Conservation (phyloP, 2,797 vertebrate genomes). For the Myiotriccus ornatus region DNA sequence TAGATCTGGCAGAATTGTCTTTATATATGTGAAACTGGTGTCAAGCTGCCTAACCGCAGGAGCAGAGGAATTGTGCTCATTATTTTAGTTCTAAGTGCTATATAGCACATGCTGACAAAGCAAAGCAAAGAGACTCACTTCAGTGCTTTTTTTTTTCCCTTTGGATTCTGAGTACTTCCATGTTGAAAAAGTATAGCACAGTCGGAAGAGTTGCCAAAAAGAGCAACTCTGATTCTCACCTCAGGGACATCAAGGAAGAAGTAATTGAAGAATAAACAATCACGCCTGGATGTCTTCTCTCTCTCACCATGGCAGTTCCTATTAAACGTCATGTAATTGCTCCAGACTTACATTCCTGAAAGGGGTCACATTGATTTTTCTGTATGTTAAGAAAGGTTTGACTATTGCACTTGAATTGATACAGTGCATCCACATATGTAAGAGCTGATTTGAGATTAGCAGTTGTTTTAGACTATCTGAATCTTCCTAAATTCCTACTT, state of each 20-base stretch:
- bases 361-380: constrained; percentile 23
- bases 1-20: not conserved
- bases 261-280: constrained; percentile 13
- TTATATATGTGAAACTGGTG: not conserved
- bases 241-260: not conserved
- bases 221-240: not conserved
- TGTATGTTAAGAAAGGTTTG: not conserved
- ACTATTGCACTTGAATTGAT: not conserved
- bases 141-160: not conserved
- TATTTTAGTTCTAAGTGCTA: not conserved
- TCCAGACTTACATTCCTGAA: not conserved
- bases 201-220: not conserved
- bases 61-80: not conserved
- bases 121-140: not conserved
- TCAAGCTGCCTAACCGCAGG: not conserved
- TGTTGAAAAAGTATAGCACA: not conserved
- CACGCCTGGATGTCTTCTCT: not conserved
- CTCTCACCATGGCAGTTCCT: not conserved
- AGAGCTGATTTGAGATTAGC: not conserved
- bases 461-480: not conserved
- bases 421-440: not conserved
- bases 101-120: not conserved
- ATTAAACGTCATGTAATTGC: not conserved
- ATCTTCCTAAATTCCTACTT: not conserved
- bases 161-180: not conserved